A percentile compares a stretch with the other conserved stretches of the same genome.
These are phyloP conservation scores for Ceramica pisi DNA, from an alignment of 2,888 invertebrate species.

Conservation along the genomic window DNA sequence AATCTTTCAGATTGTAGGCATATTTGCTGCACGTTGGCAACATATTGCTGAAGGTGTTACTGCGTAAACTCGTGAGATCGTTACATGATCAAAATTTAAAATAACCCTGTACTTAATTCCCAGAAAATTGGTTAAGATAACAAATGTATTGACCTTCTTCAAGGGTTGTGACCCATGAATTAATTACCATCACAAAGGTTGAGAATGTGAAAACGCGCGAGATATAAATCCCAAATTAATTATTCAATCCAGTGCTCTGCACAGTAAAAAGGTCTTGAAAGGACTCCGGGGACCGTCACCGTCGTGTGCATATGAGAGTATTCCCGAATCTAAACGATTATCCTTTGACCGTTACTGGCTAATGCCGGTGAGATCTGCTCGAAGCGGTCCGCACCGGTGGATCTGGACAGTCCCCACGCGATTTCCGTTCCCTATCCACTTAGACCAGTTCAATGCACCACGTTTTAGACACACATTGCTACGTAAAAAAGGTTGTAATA, in stretches of 20 bases:
- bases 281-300: slow-evolving; percentile 38
- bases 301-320: slow-evolving; percentile 47
- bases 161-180: slow-evolving; percentile 13
- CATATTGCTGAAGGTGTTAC: slow-evolving; percentile 19
- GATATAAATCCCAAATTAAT: slow-evolving; percentile 45
- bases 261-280: slow-evolving; percentile 47
- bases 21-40: slow-evolving; percentile 25
- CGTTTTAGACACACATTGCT: slow-evolving; percentile 43
- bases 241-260: slow-evolving; percentile 42
- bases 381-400: slow-evolving; percentile 74
- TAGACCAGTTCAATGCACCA: slow-evolving; percentile 80
- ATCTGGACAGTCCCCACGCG: slow-evolving; percentile 67
- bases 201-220: slow-evolving; percentile 20
- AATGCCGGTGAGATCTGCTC: slow-evolving; percentile 77
- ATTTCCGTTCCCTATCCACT: slow-evolving; percentile 78
- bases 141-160: slow-evolving; percentile 10
- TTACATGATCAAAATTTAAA: not conserved
- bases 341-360: slow-evolving; percentile 68
- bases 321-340: slow-evolving; percentile 62
- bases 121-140: not conserved
- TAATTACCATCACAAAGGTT: slow-evolving; percentile 9
- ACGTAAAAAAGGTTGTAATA: slow-evolving; percentile 23
- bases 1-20: slow-evolving; percentile 35
- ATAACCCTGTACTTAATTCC: not conserved
- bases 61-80: not conserved